phyloP scores from a whole-genome alignment of 2,113 vertebrate species.

The Mobula hypostoma region DNA sequence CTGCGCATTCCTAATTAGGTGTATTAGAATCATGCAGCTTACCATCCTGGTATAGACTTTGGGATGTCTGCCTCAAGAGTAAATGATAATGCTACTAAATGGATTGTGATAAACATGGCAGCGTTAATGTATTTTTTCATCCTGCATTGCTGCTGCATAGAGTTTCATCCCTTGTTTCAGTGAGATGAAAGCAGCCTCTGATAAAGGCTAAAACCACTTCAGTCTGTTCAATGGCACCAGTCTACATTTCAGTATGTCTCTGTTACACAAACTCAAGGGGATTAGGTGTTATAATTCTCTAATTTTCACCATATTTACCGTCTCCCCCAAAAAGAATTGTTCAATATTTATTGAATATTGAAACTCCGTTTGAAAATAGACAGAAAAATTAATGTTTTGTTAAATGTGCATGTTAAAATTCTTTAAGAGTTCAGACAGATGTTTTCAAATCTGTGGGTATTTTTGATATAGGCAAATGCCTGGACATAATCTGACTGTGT shows the following conservation, averaged over 20 bases:
- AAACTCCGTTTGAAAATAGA: neutral
- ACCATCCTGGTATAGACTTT: conserved; percentile 47
- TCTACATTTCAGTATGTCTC: conserved; percentile 25
- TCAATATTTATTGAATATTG: conserved; percentile 21
- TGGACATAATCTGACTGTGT: neutral
- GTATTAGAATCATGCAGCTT: conserved; percentile 86
- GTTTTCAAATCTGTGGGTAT: neutral
- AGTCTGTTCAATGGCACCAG: conserved; percentile 46
- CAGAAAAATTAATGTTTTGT: neutral
- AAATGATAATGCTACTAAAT: conserved; percentile 49
- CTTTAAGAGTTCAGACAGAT: conserved; percentile 18
- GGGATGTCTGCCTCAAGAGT: conserved; percentile 47
- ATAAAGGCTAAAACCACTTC: conserved; percentile 50
- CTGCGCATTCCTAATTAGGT: conserved; percentile 99
- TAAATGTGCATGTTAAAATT: neutral
- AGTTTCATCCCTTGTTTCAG: conserved; percentile 52
- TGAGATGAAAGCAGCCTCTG: conserved; percentile 49
- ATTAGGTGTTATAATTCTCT: conserved; percentile 34
- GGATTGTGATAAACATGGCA: conserved; percentile 51
- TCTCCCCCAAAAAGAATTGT: conserved; percentile 29
- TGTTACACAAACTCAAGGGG: conserved; percentile 24
- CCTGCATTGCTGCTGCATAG: conserved; percentile 40
- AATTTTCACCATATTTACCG: conserved; percentile 10
- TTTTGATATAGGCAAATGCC: neutral
- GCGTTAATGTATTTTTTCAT: conserved; percentile 50